Base-by-base conservation (phyloP, 2,888 invertebrate genomes). In the Iphiclides podalirius region DNA sequence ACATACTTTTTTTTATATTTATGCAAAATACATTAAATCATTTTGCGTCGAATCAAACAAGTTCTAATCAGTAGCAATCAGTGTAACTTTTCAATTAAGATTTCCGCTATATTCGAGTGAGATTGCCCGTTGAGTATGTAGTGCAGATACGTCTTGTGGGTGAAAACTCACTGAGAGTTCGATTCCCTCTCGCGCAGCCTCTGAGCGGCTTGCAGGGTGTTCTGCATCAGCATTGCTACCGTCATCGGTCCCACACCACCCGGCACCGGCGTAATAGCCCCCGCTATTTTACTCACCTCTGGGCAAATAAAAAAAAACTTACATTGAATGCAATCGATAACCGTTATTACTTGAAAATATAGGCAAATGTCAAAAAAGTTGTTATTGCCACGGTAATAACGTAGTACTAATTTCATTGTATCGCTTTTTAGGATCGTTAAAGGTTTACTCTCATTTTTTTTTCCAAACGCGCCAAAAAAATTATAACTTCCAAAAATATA, bases 221-320 rank as follows among this genome's bases (percentile, higher is more conserved):
- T 98, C 60, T 92, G 92, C 95, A 98, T 96, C 26, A 98, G 79
- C 96, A 97, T 97, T 0, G 96, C 95, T 0, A 97, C 97, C 0
- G 98, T 98, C 94, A 97, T 95, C 0, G 97, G 97, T 0, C 97
- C 97, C 2, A 96, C 97, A 1, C 98, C 98, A 1, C 97, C 92
- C 0, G 97, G 97, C 0, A 97, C 98, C 0, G 97, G 97, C 0
- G 97, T 96, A 38, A 98, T 93, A 44, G 93, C 90, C 7, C 95
- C 95, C 6, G 97, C 97, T 15, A 96, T 90, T 78, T 95, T 90
- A 51, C 90, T 91, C 0, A 96, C 96, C 76, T 90, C 92, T 93
- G 87, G 55, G 72, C 75, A 59, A 63, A 64, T 64, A 47, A 53
- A 46, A 16, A 44, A 37, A 48, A n/a, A 35, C 28, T n/a, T n/a